phyloP scores from a whole-genome alignment of 2,113 vertebrate genomes.

The Lampris incognitus region DNA sequence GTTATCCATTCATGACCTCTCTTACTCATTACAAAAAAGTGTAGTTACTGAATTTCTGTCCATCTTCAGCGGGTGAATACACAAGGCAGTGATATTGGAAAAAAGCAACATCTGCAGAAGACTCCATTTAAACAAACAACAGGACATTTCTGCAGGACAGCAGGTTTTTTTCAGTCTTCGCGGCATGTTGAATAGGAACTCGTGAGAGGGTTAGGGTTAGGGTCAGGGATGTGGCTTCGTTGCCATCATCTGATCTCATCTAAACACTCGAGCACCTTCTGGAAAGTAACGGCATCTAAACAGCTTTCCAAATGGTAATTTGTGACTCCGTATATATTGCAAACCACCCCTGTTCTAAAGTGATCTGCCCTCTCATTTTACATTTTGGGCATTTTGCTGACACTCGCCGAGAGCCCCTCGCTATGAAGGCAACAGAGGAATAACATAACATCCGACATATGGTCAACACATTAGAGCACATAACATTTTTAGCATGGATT shows the following conservation, averaged over 20 bases:
- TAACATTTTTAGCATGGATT: slow-evolving; percentile 7
- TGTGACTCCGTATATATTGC: not conserved
- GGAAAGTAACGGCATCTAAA: not conserved
- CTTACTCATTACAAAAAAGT: too few relatives aligned
- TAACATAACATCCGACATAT: slow-evolving; percentile 36
- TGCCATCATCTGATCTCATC: not conserved
- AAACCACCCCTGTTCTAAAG: not conserved
- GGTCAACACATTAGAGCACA: not conserved
- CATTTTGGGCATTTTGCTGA: slow-evolving; percentile 52
- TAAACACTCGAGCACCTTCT: not conserved
- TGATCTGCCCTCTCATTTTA: slow-evolving; percentile 40
- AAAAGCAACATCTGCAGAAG: not conserved
- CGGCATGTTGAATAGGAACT: not conserved
- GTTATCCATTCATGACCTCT: too few relatives aligned
- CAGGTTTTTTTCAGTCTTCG: too few relatives aligned
- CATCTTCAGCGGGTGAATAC: not conserved
- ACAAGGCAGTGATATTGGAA: not conserved
- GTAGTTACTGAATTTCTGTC: not conserved
- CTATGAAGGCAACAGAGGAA: not conserved
- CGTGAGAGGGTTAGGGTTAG: too few relatives aligned
- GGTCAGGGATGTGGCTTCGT: not conserved
- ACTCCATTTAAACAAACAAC: too few relatives aligned
- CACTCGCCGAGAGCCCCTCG: slow-evolving; percentile 28
- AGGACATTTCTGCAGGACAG: too few relatives aligned
- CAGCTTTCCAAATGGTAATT: slow-evolving; percentile 21